These are phyloP conservation scores for Sparidentex hasta DNA, from an alignment of 2,797 vertebrate genomes.

Conservation along the genomic window DNA sequence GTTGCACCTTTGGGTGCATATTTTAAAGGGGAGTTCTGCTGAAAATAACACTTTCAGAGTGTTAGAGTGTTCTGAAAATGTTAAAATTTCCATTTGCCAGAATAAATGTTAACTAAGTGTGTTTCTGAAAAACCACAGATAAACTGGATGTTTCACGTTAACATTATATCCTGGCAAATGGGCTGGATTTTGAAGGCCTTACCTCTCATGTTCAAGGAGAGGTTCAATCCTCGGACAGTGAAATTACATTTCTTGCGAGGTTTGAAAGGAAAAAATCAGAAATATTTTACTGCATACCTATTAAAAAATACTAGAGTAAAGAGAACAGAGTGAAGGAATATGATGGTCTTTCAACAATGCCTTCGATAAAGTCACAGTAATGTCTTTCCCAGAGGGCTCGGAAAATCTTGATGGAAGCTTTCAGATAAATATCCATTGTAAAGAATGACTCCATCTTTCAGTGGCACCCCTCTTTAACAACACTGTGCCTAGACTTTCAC, in stretches of 20 bases:
- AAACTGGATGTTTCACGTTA: too few relatives aligned
- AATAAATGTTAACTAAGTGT: too few relatives aligned
- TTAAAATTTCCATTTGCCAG: background rate
- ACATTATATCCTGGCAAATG: too few relatives aligned
- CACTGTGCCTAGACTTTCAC: slow-evolving; percentile 46
- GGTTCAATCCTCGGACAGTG: background rate
- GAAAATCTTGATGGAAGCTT: background rate
- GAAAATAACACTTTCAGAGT: background rate
- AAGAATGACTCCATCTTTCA: slow-evolving; percentile 25
- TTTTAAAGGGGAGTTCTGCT: slow-evolving; percentile 46
- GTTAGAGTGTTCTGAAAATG: slow-evolving; percentile 11
- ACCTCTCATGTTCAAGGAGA: slow-evolving; percentile 10
- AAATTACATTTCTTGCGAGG: slow-evolving; percentile 3
- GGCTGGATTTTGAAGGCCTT: background rate
- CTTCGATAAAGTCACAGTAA: background rate
- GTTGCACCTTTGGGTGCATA: slow-evolving; percentile 13
- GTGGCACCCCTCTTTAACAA: slow-evolving; percentile 42
- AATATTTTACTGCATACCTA: background rate
- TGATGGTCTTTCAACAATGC: slow-evolving; percentile 1
- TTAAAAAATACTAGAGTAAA: background rate
- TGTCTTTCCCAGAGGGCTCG: slow-evolving; percentile 7
- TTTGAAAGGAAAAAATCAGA: background rate
- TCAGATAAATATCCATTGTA: slow-evolving; percentile 9
- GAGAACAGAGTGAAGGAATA: slow-evolving; percentile 1
- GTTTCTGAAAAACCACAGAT: too few relatives aligned